phyloP scores from a whole-genome alignment of 2,797 vertebrate genomes.

The Manis javanica region DNA sequence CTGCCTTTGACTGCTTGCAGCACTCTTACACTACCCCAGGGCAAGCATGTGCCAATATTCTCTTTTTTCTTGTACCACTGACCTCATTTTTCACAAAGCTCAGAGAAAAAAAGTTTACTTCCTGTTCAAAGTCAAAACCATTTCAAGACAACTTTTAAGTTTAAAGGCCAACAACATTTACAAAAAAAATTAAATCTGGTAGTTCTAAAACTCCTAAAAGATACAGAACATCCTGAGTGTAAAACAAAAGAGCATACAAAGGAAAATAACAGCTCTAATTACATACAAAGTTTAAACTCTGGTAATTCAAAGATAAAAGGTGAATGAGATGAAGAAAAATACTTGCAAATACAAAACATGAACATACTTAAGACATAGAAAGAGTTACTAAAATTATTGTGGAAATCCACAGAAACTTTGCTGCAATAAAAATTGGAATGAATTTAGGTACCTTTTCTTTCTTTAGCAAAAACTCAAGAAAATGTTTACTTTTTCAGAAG shows the following conservation, averaged over 20 bases:
- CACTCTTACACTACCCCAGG: background rate
- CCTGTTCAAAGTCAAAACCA: slow-evolving; percentile 22
- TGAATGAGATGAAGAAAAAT: background rate
- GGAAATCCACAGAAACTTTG: background rate
- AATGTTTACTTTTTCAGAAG: slow-evolving; percentile 5
- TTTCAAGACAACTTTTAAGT: too few species aligned
- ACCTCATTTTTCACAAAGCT: background rate
- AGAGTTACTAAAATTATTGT: background rate
- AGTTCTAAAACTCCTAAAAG: slow-evolving; percentile 25
- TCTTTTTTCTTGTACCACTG: background rate
- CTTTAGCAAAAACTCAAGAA: background rate
- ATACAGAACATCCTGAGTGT: background rate
- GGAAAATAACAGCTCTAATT: background rate
- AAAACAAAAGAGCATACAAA: background rate
- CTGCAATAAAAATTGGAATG: background rate
- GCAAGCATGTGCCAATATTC: background rate
- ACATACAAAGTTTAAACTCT: background rate
- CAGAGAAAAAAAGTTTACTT: background rate
- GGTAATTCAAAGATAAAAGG: slow-evolving; percentile 2
- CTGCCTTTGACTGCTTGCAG: background rate
- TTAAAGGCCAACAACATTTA: background rate
- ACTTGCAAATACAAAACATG: background rate
- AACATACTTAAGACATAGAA: background rate
- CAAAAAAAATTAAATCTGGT: background rate
- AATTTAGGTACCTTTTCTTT: background rate